These are phyloP conservation scores for Prunella himalayana DNA, from an alignment of 2,113 vertebrate genomes.

Conservation along the genomic window DNA sequence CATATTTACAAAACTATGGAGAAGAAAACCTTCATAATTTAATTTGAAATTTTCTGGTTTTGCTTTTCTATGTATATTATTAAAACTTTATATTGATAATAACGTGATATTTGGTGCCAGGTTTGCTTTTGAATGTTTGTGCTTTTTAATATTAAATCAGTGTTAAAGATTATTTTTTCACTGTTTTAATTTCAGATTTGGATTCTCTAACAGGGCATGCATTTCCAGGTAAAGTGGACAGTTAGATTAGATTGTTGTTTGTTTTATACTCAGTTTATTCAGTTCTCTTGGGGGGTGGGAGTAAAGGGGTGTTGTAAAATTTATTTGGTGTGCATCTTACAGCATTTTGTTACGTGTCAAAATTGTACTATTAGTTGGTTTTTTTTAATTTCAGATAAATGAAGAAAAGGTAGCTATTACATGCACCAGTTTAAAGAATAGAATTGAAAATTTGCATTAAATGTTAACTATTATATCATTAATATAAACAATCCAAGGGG, in stretches of 20 bases:
- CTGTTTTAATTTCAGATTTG: constrained; percentile 70
- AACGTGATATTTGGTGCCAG: not conserved
- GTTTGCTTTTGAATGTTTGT: not conserved
- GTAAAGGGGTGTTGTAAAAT: not conserved
- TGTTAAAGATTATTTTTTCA: constrained; percentile 57
- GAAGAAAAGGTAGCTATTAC: not conserved
- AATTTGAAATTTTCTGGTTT: not conserved
- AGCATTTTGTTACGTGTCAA: not conserved
- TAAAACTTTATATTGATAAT: not conserved
- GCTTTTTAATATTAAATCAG: not conserved
- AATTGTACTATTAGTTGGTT: not conserved
- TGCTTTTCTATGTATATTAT: not conserved
- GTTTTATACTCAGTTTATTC: not conserved
- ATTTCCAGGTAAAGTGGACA: constrained; percentile 67
- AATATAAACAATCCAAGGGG: not conserved
- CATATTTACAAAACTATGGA: not conserved
- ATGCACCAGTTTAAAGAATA: not conserved
- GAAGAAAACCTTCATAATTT: not conserved
- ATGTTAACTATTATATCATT: not conserved
- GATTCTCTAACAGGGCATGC: constrained; percentile 73
- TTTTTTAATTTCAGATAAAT: not conserved
- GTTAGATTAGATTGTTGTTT: constrained; percentile 47
- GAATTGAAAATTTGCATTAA: not conserved
- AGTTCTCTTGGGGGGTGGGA: not conserved
- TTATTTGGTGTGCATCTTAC: not conserved